These are phyloP conservation scores for Mus spicilegus DNA, from an alignment of 2,113 vertebrate species.

Conservation along the genomic window DNA sequence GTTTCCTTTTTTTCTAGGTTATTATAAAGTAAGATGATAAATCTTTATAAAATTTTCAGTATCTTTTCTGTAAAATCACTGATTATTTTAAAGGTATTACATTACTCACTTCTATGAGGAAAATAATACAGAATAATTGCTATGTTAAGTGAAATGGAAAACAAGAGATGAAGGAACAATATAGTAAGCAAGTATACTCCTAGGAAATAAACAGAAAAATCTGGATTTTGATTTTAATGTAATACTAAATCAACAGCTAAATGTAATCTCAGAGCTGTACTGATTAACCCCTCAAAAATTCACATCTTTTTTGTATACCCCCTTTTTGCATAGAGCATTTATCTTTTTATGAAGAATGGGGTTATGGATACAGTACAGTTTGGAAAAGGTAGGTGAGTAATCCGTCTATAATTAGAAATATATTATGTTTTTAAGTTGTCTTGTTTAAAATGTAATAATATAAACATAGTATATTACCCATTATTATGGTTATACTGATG, in stretches of 20 bases:
- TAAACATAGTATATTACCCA: not conserved
- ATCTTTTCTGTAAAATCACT: constrained; percentile 24
- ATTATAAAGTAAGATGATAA: constrained; percentile 60
- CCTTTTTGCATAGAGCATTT: constrained; percentile 85
- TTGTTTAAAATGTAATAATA: constrained; percentile 55
- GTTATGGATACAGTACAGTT: constrained; percentile 88
- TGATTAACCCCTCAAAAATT: constrained; percentile 31
- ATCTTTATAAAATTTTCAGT: constrained; percentile 53
- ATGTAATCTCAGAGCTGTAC: constrained; percentile 43
- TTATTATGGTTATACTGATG: constrained; percentile 28
- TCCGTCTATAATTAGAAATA: constrained; percentile 41
- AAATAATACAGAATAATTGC: constrained; percentile 43
- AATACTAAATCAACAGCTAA: constrained; percentile 21
- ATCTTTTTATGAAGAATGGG: constrained; percentile 89
- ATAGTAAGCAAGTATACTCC: constrained; percentile 4
- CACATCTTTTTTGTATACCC: not conserved
- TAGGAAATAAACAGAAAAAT: constrained; percentile 15
- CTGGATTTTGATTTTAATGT: not conserved
- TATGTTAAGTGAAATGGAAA: constrained; percentile 53
- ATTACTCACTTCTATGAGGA: constrained; percentile 31
- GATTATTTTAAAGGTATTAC: constrained; percentile 38
- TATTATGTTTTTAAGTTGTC: constrained; percentile 54
- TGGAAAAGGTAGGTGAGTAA: constrained; percentile 91
- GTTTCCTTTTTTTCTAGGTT: constrained; percentile 43
- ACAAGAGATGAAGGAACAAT: constrained; percentile 40